Percentiles rank a stretch among this genome's conserved stretches.
These are phyloP conservation scores for Trachelus tabidus DNA, from an alignment of 2,888 invertebrate genomes.

Conservation along the genomic window DNA sequence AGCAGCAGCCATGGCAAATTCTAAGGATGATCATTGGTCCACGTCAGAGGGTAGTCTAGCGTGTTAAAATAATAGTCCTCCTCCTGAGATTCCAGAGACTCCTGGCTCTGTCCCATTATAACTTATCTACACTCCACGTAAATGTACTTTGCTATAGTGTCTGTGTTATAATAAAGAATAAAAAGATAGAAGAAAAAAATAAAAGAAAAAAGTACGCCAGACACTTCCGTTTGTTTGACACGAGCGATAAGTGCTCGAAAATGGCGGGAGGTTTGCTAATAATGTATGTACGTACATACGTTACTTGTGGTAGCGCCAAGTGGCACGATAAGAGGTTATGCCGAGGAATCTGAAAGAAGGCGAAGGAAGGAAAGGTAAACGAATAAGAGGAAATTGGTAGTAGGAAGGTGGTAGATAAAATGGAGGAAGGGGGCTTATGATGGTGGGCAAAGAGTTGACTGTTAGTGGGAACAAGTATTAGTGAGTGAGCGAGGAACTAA, in stretches of 20 bases:
- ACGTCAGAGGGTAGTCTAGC: neutral
- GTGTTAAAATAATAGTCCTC: neutral
- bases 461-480: neutral
- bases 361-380: neutral
- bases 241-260: neutral
- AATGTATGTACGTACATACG: neutral
- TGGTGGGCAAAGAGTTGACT: neutral
- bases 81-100: neutral
- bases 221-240: neutral
- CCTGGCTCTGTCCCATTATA: neutral
- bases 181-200: neutral
- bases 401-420: neutral
- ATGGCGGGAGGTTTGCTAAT: neutral
- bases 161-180: neutral
- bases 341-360: constrained; percentile 1
- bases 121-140: neutral
- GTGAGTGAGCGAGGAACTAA: constrained; percentile 5
- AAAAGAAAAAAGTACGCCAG: neutral
- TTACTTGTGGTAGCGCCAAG: neutral
- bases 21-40: neutral
- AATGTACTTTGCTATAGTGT: neutral
- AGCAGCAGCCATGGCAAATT: neutral
- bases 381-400: neutral
- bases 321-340: neutral
- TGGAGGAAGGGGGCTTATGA: neutral